Conservation (phyloP, 1,140 invertebrate genomes). For the Portunus trituberculatus region DNA sequence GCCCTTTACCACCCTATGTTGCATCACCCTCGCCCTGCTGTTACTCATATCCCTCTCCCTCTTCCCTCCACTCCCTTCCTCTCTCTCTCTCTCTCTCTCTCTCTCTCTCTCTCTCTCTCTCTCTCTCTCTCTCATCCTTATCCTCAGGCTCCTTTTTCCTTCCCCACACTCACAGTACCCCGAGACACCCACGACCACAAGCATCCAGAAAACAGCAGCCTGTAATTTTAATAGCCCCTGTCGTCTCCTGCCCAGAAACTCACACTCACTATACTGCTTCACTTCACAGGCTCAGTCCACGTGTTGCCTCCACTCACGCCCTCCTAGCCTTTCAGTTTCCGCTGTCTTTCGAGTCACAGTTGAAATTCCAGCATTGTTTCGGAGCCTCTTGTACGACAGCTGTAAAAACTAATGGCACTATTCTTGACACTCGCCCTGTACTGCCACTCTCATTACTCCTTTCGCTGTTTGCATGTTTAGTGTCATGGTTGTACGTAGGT, state of each 20-base stretch:
- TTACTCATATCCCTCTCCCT: not conserved
- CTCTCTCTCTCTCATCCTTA: not conserved
- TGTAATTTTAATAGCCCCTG: constrained; percentile 1
- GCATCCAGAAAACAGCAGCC: not conserved
- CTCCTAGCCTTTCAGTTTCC: not conserved
- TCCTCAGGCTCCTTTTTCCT: not conserved
- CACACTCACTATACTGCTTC: not conserved
- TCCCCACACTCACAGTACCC: not conserved
- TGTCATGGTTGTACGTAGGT: too few relatives aligned
- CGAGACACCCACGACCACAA: not conserved
- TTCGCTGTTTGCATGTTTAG: too few relatives aligned
- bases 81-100: constrained; percentile 49
- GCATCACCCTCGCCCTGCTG: not conserved
- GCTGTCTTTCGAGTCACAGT: too few relatives aligned
- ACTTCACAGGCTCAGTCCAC: not conserved
- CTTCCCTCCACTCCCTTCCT: not conserved
- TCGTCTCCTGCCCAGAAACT: not conserved
- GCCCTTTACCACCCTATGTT: not conserved
- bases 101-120: constrained; percentile 39
- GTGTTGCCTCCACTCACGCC: not conserved
- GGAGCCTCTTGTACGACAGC: too few relatives aligned
- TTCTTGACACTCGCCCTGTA: too few relatives aligned
- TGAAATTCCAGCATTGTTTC: too few relatives aligned
- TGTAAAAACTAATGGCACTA: too few relatives aligned
- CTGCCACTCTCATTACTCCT: too few relatives aligned